These are phyloP conservation scores for Bubo blakistoni DNA, from an alignment of 2,113 vertebrate species.

Conservation along the genomic window DNA sequence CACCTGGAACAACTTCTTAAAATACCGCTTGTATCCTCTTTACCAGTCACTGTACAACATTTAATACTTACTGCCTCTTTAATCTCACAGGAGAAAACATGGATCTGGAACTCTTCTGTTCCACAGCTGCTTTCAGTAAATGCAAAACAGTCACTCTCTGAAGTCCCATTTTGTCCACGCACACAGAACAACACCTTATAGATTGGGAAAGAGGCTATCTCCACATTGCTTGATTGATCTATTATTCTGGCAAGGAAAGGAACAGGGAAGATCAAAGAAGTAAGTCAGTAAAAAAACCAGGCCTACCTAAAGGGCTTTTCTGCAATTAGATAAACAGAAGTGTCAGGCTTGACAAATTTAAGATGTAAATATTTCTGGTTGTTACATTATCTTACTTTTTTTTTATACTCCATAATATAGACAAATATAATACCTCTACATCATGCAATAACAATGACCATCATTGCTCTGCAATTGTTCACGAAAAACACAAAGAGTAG, in stretches of 20 bases:
- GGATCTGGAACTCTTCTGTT: conserved; percentile 96
- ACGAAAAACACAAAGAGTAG: not conserved
- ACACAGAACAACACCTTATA: conserved; percentile 96
- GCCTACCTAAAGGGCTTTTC: not conserved
- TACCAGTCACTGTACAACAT: not conserved
- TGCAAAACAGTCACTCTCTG: conserved; percentile 91
- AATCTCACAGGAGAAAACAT: conserved; percentile 97
- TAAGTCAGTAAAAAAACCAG: not conserved
- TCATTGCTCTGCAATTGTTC: not conserved
- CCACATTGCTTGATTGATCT: conserved; percentile 81
- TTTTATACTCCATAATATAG: not conserved
- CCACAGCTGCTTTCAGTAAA: conserved; percentile 96
- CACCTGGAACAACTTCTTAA: not conserved
- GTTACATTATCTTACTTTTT: not conserved
- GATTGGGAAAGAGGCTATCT: conserved; percentile 93
- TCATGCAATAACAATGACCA: not conserved
- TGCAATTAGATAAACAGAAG: not conserved
- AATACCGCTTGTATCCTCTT: not conserved
- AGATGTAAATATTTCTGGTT: not conserved
- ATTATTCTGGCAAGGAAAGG: conserved; percentile 79
- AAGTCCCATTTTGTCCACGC: conserved; percentile 86
- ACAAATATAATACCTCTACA: not conserved
- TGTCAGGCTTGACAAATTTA: not conserved
- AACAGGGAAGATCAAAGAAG: not conserved
- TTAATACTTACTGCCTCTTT: conserved; percentile 92